Evolutionary conservation across 2,113 vertebrate species (phyloP).

Genomic region (Typhlomys cinereus): DNA sequence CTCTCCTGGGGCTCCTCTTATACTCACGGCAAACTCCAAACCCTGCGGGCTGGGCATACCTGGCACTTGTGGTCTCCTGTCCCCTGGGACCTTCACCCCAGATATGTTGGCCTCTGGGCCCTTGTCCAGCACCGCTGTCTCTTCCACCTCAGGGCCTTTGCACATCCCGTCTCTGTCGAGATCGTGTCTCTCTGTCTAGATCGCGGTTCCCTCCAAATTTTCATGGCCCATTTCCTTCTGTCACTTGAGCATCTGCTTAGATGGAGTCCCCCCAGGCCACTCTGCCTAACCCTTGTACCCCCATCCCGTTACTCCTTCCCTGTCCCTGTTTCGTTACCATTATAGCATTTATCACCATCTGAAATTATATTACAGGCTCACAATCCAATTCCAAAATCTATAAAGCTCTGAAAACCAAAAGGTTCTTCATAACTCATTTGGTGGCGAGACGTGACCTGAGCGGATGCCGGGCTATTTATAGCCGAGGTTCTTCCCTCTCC

Average conservation of each 20-base stretch:
- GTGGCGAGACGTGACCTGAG: slow-evolving; percentile 55
- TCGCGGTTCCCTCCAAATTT: rapidly evolving
- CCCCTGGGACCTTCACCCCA: rapidly evolving
- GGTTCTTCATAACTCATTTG: slow-evolving; percentile 65
- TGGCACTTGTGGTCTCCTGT: neutral
- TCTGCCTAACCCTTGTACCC: neutral
- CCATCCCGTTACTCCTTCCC: neutral
- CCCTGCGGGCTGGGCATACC: neutral
- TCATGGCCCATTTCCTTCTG: rapidly evolving
- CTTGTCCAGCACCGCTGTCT: neutral
- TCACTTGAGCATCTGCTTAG: neutral
- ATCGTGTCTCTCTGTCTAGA: too few relatives aligned
- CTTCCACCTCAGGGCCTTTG: slow-evolving; percentile 32
- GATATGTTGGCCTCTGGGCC: neutral
- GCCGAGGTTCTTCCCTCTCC: slow-evolving; percentile 11
- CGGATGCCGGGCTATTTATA: slow-evolving; percentile 61
- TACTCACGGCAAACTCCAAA: rapidly evolving
- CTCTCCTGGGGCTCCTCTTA: neutral
- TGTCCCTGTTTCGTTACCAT: neutral
- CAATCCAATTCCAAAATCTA: slow-evolving; percentile 64
- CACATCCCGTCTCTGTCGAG: neutral
- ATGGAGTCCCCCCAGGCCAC: neutral
- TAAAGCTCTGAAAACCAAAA: slow-evolving; percentile 66
- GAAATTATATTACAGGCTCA: slow-evolving; percentile 53
- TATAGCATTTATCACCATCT: slow-evolving; percentile 42